phyloP scores from a whole-genome alignment of 2,888 invertebrate genomes.

The Tachina fera region DNA sequence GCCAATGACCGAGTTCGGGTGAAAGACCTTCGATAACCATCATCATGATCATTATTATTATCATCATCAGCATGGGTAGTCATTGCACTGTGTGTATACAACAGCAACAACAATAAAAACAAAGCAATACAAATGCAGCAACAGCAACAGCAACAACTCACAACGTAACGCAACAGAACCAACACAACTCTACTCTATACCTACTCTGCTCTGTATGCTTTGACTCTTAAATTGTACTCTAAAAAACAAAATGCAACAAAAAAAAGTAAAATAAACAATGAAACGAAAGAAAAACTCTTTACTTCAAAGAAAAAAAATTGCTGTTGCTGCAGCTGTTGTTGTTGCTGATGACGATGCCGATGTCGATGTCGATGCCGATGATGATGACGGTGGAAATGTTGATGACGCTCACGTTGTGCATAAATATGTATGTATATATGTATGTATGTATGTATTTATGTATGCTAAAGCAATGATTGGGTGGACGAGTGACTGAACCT shows the following conservation, averaged over 20 bases:
- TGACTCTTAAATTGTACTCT: slow-evolving; percentile 43
- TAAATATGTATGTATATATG: too few relatives aligned
- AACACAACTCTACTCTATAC: slow-evolving; percentile 60
- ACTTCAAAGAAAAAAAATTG: slow-evolving; percentile 42
- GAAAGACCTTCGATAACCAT: slow-evolving; percentile 84
- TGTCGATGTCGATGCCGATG: neutral
- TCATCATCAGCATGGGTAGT: slow-evolving; percentile 72
- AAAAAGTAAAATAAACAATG: slow-evolving; percentile 38
- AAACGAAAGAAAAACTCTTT: slow-evolving; percentile 60
- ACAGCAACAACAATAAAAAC: slow-evolving; percentile 50
- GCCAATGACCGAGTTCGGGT: slow-evolving; percentile 84
- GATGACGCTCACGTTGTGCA: slow-evolving; percentile 52
- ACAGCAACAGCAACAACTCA: slow-evolving; percentile 53
- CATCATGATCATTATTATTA: slow-evolving; percentile 80
- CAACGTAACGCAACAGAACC: slow-evolving; percentile 52
- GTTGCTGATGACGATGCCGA: neutral
- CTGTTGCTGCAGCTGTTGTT: slow-evolving; percentile 13
- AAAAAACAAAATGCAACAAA: slow-evolving; percentile 51
- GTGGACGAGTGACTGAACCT: slow-evolving; percentile 47
- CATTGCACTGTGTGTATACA: slow-evolving; percentile 73
- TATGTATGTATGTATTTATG: neutral
- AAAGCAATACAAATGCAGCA: slow-evolving; percentile 44
- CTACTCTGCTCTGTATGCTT: slow-evolving; percentile 47
- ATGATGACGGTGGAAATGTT: slow-evolving; percentile 57
- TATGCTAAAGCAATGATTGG: slow-evolving; percentile 52